These are phyloP conservation scores for Thera obeliscata DNA, from an alignment of 2,888 invertebrate species.

Conservation along the genomic window DNA sequence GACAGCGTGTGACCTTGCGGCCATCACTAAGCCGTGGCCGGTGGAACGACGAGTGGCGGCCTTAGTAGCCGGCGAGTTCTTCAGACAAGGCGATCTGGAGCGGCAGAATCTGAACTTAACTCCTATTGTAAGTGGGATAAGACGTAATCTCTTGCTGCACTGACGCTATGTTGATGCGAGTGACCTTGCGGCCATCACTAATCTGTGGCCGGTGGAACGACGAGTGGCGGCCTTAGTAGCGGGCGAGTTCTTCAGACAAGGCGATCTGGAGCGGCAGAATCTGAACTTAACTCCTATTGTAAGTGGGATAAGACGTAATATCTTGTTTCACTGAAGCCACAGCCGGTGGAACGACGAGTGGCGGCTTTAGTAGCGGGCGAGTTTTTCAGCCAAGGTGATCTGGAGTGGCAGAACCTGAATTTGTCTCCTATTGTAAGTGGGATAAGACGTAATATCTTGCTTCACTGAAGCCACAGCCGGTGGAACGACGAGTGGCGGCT, in stretches of 20 bases:
- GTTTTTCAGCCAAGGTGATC: too few species aligned
- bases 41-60: conserved; percentile 96
- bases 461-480: too few species aligned
- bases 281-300: conserved; percentile 96
- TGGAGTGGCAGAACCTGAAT: too few species aligned
- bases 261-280: conserved; percentile 94
- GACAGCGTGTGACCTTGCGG: conserved; percentile 97
- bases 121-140: conserved; percentile 89
- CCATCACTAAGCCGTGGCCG: conserved; percentile 97
- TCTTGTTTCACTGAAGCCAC: background rate
- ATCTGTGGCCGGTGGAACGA: conserved; percentile 96
- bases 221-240: conserved; percentile 95
- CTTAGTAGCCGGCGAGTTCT: conserved; percentile 96
- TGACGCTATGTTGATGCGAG: conserved; percentile 85
- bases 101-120: conserved; percentile 94
- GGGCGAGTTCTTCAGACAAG: conserved; percentile 96
- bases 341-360: too few species aligned
- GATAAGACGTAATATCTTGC: background rate
- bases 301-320: conserved; percentile 64
- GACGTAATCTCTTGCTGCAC: background rate
- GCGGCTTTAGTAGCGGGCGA: too few species aligned
- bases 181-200: conserved; percentile 97
- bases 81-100: conserved; percentile 96
- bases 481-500: too few species aligned
- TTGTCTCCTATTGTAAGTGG: too few species aligned